A percentile compares a stretch with the other conserved stretches of the same genome.
Evolutionary conservation across 2,888 invertebrate species (phyloP).

Genomic region (Ectobius pallidus): DNA sequence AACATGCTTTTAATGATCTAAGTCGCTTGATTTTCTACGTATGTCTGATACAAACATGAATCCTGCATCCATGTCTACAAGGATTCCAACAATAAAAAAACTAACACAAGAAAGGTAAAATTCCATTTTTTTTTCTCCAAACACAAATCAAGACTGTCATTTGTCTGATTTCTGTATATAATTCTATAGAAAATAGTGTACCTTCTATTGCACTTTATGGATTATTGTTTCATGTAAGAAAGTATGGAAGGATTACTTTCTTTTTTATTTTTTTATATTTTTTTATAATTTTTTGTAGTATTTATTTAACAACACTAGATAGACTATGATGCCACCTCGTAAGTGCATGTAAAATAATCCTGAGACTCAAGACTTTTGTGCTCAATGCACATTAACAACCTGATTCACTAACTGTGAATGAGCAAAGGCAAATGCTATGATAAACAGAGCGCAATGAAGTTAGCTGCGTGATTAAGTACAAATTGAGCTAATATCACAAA

Average conservation of each 20-base stretch:
- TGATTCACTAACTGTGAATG: neutral
- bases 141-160: slow-evolving; percentile 3
- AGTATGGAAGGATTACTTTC: neutral
- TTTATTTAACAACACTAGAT: slow-evolving; percentile 20
- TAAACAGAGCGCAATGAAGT: neutral
- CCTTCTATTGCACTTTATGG: slow-evolving; percentile 18
- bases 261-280: neutral
- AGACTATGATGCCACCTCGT: slow-evolving; percentile 28
- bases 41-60: neutral
- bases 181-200: slow-evolving; percentile 10
- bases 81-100: slow-evolving; percentile 19
- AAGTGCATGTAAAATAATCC: slow-evolving; percentile 28
- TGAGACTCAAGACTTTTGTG: slow-evolving; percentile 34
- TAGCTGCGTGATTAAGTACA: slow-evolving; percentile 9
- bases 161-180: neutral
- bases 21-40: neutral
- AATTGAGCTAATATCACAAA: neutral
- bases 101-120: slow-evolving; percentile 21
- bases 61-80: neutral
- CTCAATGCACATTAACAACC: slow-evolving; percentile 18
- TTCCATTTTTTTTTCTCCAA: neutral
- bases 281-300: neutral
- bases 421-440: slow-evolving; percentile 2
- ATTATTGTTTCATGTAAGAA: neutral
- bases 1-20: slow-evolving; percentile 26